Base-by-base conservation (phyloP, 2,888 invertebrate genomes). In the Mythimna vitellina region DNA sequence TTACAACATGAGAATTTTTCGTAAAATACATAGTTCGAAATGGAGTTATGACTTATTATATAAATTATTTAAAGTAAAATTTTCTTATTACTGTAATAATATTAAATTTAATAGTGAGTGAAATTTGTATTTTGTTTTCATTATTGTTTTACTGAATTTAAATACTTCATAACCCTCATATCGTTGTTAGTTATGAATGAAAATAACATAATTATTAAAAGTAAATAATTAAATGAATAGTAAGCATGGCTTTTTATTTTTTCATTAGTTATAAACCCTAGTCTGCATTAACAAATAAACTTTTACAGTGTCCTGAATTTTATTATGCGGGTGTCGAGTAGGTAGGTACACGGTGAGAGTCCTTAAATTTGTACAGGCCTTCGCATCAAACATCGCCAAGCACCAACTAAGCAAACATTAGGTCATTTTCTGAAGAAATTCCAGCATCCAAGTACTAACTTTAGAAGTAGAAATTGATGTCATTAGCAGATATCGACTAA, bases 151-250 rank as follows among this genome's bases (percentile, higher is more conserved):
- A 95, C 94, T 94, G 96, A 94, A 95, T 95, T 95, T 95, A 93
- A 95, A 93, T 95, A 95, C 94, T 95, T 96, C 94, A 93, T 96
- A 96, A 96, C 96, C 95, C 95, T 94, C 96, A 96, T 96, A 96
- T 96, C 96, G 96, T 96, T 96, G 96, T 96, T 96, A 96, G 96
- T 96, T 96, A 96, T 95, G 96, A 96, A 96, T 96, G 96, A 95
- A 95, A 96, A 96, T 96, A 96, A 96, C 96, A 95, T 95, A 95
- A 95, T 96, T 96, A 96, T 86, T 96, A 95, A 96, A 96, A 96
- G 95, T 96, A 96, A 96, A 96, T 95, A 86, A 96, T 96, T 96
- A 96, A 96, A 95, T 96, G 95, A 96, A 95, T 96, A 96, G 96
- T 95, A 95, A 88, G 87, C 88, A 90, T 93, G 92, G 91, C 87